Evolutionary conservation across 1,140 invertebrate species (phyloP), one percentile per base, ranked within the genome.

Genomic region (Stratiolaelaps scimitus): DNA sequence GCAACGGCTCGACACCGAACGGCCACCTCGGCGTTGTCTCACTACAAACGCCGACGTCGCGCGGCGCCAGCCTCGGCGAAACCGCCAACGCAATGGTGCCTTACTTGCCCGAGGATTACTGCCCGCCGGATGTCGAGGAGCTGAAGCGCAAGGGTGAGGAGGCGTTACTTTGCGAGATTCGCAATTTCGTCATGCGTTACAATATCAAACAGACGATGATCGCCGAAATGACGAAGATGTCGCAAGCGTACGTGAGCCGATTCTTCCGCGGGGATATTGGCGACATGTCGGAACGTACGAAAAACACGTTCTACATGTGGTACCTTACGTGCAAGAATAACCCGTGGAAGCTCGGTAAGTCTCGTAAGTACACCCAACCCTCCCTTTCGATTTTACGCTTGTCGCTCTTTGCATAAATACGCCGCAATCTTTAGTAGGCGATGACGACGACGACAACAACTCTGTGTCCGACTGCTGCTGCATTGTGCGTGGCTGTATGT

Each of bases 131-230:
- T 26, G 53, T 60, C 20, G 26, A 68, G 44, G 17, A 65, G 1
- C 43, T 69, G 15, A 34, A 26, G 13, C 74, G 73, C 30, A 71
- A 73, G 68, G 73, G 74, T 20, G 73, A 74, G 64, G 68, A 69
- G 44, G 65, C 66, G 19, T 73, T 74, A 46, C 70, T 72, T 47
- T 72, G 73, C 43, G 73, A 75, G 68, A 75, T 75, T 64, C 69
- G 72, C 28, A 70, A 72, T 65, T 75, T 74, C 70, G 73, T 74
- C 5, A 70, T 71, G 68, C 69, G 71, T 48, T 71, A 75, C 64
- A 74, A 74, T 67, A 71, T 75, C 44, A 75, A 74, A 64, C 74
- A 75, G 67, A 73, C 72, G 43, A 74, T 74, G 69, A 74, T 75
- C 48, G 74, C 74, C 7, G 72, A 73, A 53, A 73, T 75, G 70